These are phyloP conservation scores for Cheilosia urbana DNA, from an alignment of 2,888 invertebrate species.

Conservation along the genomic window DNA sequence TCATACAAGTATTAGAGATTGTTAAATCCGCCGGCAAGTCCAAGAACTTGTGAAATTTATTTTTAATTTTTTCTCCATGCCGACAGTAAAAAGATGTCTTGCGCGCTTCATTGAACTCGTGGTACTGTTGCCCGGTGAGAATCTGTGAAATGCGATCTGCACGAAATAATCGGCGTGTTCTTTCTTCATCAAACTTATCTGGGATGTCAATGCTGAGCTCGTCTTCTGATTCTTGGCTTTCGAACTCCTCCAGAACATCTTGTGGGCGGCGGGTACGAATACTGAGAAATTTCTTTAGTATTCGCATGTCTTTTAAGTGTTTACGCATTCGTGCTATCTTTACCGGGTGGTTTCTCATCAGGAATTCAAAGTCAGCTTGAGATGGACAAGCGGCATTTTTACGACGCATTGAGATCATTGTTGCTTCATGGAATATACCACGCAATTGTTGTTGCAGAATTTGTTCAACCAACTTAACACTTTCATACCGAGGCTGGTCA, in stretches of 20 bases:
- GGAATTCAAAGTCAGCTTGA: slow-evolving; percentile 90
- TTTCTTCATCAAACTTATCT: slow-evolving; percentile 84
- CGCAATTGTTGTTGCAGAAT: slow-evolving; percentile 92
- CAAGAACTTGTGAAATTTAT: slow-evolving; percentile 87
- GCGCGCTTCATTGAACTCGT: slow-evolving; percentile 91
- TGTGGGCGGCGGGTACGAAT: slow-evolving; percentile 81
- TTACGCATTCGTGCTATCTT: slow-evolving; percentile 91
- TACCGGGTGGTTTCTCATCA: slow-evolving; percentile 92
- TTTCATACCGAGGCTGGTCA: slow-evolving; percentile 91
- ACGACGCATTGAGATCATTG: slow-evolving; percentile 87
- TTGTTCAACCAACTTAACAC: slow-evolving; percentile 93
- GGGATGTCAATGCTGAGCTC: slow-evolving; percentile 84
- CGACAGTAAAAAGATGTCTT: slow-evolving; percentile 89
- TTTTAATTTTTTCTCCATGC: slow-evolving; percentile 85
- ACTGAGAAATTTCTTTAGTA: slow-evolving; percentile 81
- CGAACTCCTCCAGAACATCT: slow-evolving; percentile 82
- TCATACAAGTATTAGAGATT: slow-evolving; percentile 87
- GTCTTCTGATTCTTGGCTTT: slow-evolving; percentile 85
- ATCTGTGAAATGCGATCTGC: slow-evolving; percentile 87
- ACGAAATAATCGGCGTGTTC: slow-evolving; percentile 84
- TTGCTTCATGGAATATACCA: slow-evolving; percentile 90
- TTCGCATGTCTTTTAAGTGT: slow-evolving; percentile 87
- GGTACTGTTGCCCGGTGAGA: slow-evolving; percentile 86
- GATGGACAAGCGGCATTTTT: slow-evolving; percentile 86
- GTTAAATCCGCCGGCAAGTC: slow-evolving; percentile 87